Conservation (phyloP, 2,113 vertebrate species). For the Pongo pygmaeus region DNA sequence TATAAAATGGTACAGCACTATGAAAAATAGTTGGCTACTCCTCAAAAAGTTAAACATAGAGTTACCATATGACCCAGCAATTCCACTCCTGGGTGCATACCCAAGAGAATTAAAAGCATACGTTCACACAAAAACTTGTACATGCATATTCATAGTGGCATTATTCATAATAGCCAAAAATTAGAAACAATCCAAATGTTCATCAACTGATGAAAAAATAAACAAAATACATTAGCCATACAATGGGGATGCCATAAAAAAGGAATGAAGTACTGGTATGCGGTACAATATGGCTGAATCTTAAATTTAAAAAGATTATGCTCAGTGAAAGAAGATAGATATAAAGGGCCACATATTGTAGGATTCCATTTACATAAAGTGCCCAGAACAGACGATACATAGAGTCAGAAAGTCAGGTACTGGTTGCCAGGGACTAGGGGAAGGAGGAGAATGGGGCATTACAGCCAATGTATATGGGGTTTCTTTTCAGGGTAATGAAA, state of each 20-base stretch:
- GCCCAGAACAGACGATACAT: neutral
- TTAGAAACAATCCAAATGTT: neutral
- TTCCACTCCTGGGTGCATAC: neutral
- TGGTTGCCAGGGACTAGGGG: neutral
- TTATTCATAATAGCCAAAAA: neutral
- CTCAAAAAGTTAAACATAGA: neutral
- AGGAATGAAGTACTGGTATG: neutral
- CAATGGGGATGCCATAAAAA: neutral
- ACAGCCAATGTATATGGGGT: neutral
- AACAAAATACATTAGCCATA: neutral
- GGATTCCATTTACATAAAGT: neutral
- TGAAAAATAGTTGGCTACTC: neutral
- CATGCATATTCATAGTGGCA: neutral
- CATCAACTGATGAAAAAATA: neutral
- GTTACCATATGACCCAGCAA: neutral
- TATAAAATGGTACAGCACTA: neutral
- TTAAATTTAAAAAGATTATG: neutral
- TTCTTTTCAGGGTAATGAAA: neutral
- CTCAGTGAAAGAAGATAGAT: neutral
- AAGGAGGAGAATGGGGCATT: neutral
- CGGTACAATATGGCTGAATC: neutral
- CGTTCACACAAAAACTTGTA: neutral
- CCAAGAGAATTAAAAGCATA: neutral
- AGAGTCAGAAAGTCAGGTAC: neutral
- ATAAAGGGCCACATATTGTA: neutral